Base-by-base conservation (phyloP, 1,140 invertebrate species). In the Pseudomyrmex gracilis region DNA sequence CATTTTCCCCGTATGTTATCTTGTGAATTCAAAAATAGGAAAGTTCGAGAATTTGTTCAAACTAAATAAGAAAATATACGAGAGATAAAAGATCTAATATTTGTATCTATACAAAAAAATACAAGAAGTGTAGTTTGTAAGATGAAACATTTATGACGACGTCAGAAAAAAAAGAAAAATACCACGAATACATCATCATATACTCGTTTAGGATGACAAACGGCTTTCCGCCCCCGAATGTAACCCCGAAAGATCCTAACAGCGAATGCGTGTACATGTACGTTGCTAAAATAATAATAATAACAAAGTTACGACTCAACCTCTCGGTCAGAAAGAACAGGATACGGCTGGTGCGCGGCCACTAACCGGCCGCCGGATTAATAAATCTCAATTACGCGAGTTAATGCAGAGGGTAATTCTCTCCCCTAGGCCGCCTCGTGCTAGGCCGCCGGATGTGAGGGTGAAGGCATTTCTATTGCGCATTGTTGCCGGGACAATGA, bases 311-410 rank as follows among this genome's bases (percentile, higher is more conserved):
- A 85, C 34, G 10, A 43, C 3, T 24, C 51, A 77, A 85, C 84
- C 67, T 34, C 67, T 34, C n/a, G 12, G 78, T 34, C 9, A n/a
- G 47, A 76, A 73, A 83, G 82, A 86, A 87, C 55, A 77, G 67
- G 80, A 89, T 64, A 85, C 60, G 87, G 53, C 78, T 68, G 82
- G 53, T 83, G 74, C 80, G 87, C 88, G 82, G 87, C 90, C 90
- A 90, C 87, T 67, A 77, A 85, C 66, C 87, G 84, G 77, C 86
- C 90, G 87, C 90, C 77, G 87, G 90, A 93, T 92, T 93, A 93
- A 93, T 93, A 93, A 93, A 93, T 93, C 92, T 93, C 92, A 93
- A 93, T 93, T 93, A 93, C 90, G 90, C 83, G 90, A 93, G 86
- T 93, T 92, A 92, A 93, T 92, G 87, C 77, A 86, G 83, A 82